Percentiles rank a stretch among this genome's conserved stretches.
phyloP scores from a whole-genome alignment of 92 coral and sea anemone genomes.

The Parazoanthus atlanticus region DNA sequence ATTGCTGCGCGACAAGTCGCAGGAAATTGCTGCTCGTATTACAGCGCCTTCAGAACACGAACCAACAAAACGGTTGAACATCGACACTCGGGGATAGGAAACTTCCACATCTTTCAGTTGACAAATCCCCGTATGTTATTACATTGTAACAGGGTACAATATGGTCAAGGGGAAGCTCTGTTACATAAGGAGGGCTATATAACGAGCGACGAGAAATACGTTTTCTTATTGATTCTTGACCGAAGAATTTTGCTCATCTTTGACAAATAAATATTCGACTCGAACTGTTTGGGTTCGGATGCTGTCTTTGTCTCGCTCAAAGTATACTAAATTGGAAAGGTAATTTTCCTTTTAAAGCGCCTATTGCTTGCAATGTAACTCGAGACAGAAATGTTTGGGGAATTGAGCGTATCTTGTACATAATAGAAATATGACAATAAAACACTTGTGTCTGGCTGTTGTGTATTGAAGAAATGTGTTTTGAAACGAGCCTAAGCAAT shows the following conservation, averaged over 20 bases:
- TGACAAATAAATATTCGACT: not conserved
- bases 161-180: not conserved
- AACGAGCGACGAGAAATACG: not conserved
- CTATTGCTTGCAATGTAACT: not conserved
- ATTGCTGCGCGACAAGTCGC: no score
- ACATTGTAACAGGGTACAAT: not conserved
- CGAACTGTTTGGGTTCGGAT: not conserved
- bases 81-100: not conserved
- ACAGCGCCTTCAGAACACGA: no score
- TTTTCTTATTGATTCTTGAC: not conserved
- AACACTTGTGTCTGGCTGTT: not conserved
- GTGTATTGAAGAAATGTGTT: not conserved
- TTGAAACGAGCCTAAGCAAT: not conserved
- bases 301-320: not conserved
- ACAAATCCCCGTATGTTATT: not conserved
- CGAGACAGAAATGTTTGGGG: not conserved
- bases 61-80: not conserved
- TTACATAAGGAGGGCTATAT: not conserved
- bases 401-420: conserved; percentile 21
- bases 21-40: no score
- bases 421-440: conserved; percentile 22
- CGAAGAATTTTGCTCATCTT: not conserved
- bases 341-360: not conserved
- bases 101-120: not conserved
- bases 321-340: not conserved